Percentiles rank a stretch among this genome's conserved stretches.
These are phyloP conservation scores for Tringa solitaria DNA, from an alignment of 2,113 vertebrate species.

Conservation along the genomic window DNA sequence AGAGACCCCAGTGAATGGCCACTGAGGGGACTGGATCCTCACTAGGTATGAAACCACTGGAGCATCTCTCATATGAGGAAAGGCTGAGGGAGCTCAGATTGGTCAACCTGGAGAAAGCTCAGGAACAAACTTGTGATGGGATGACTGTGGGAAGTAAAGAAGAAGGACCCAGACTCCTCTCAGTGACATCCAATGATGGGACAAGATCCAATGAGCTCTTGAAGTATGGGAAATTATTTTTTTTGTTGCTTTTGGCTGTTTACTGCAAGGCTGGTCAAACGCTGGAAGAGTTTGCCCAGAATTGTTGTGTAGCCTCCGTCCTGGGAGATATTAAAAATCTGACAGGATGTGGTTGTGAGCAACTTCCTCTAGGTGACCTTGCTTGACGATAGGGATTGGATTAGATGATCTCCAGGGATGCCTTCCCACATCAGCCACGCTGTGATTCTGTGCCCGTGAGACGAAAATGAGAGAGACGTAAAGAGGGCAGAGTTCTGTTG, in stretches of 20 bases:
- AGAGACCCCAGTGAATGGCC: not conserved
- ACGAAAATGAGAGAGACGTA: not conserved
- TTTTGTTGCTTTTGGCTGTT: not conserved
- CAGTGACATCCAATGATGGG: not conserved
- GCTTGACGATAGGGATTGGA: not conserved
- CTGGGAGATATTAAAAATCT: not conserved
- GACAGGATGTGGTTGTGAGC: accelerated
- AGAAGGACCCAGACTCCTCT: not conserved
- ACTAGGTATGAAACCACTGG: not conserved
- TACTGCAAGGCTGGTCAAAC: not conserved
- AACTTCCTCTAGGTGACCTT: not conserved
- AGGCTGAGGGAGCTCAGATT: not conserved
- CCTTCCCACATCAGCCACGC: not conserved
- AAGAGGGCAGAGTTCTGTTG: not conserved
- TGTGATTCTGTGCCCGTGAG: not conserved
- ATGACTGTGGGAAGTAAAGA: not conserved
- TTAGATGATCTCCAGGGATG: not conserved
- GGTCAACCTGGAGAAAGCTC: not conserved
- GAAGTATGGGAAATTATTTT: not conserved
- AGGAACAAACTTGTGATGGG: not conserved
- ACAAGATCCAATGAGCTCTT: not conserved
- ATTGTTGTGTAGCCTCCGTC: accelerated
- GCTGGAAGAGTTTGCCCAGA: not conserved
- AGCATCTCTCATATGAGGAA: not conserved
- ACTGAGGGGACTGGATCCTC: not conserved